Percentiles rank a stretch among this genome's conserved stretches.
Evolutionary conservation across 1,140 invertebrate species (phyloP).

Genomic region (Papilio polyxenes): DNA sequence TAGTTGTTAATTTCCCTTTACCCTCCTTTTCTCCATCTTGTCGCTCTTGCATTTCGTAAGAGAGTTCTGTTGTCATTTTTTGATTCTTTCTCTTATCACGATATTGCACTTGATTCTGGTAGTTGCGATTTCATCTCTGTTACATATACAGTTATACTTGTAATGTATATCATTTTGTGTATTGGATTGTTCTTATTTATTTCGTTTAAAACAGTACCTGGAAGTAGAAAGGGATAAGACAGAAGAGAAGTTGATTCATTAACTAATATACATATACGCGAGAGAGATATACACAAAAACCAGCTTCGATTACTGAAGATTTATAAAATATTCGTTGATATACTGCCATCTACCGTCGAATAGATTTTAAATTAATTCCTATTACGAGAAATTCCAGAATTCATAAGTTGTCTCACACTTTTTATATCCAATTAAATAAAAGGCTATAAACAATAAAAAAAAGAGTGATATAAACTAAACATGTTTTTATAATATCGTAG

Average conservation of each 20-base stretch:
- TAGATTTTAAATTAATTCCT: conserved; percentile 34
- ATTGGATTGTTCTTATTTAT: background rate
- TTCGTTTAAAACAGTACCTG: background rate
- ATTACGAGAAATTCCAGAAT: too few relatives aligned
- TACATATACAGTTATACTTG: background rate
- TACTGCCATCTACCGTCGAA: conserved; percentile 53
- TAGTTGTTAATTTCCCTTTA: conserved; percentile 56
- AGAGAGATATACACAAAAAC: background rate
- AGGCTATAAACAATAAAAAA: background rate
- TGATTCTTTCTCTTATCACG: conserved; percentile 51
- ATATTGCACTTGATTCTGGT: conserved; percentile 42
- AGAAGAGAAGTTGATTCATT: background rate
- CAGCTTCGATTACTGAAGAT: background rate
- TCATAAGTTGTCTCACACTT: background rate
- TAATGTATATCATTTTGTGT: background rate
- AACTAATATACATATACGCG: background rate
- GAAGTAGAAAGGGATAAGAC: background rate
- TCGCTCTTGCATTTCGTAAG: conserved; percentile 69
- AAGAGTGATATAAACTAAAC: too few relatives aligned
- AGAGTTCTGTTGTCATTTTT: conserved; percentile 57
- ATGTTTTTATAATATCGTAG: too few relatives aligned
- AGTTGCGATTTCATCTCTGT: conserved; percentile 37
- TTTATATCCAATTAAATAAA: background rate
- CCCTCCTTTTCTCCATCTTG: conserved; percentile 54
- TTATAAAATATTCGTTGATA: background rate